A percentile compares a stretch with the other conserved stretches of the same genome.
Evolutionary conservation across 2,797 vertebrate genomes (phyloP).

Genomic region (Enteromius unitaeniatus): DNA sequence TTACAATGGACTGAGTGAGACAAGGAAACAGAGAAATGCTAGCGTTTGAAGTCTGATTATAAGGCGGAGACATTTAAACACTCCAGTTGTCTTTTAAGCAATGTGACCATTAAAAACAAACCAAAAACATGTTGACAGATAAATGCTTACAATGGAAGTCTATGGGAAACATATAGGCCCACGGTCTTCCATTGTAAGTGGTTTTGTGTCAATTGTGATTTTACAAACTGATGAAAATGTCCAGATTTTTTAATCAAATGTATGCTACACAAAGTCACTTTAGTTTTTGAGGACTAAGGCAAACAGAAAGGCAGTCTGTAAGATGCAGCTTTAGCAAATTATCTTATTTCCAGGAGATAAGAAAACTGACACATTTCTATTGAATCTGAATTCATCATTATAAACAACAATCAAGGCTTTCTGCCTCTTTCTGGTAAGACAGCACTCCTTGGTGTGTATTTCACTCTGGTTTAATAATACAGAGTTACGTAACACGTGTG

Average conservation of each 20-base stretch:
- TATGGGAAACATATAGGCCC: neutral
- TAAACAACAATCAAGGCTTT: neutral
- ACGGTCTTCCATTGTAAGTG: neutral
- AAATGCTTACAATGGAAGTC: neutral
- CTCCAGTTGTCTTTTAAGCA: constrained; percentile 12
- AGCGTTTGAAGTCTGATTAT: constrained; percentile 17
- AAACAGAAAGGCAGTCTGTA: neutral
- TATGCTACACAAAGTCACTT: neutral
- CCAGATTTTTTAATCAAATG: neutral
- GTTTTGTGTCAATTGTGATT: neutral
- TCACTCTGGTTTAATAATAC: neutral
- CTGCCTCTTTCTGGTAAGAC: neutral
- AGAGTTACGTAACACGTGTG: constrained; percentile 10
- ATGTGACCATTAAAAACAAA: neutral
- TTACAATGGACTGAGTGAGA: neutral
- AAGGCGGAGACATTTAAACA: constrained; percentile 10
- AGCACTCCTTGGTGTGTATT: neutral
- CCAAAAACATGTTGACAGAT: neutral
- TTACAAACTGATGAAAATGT: neutral
- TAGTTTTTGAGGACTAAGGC: neutral
- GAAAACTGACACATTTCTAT: neutral
- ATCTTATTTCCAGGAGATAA: neutral
- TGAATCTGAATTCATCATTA: neutral
- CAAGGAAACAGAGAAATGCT: neutral
- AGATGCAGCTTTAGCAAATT: neutral